phyloP scores from a whole-genome alignment of 2,113 vertebrate species.

The Vanacampus margaritifer region DNA sequence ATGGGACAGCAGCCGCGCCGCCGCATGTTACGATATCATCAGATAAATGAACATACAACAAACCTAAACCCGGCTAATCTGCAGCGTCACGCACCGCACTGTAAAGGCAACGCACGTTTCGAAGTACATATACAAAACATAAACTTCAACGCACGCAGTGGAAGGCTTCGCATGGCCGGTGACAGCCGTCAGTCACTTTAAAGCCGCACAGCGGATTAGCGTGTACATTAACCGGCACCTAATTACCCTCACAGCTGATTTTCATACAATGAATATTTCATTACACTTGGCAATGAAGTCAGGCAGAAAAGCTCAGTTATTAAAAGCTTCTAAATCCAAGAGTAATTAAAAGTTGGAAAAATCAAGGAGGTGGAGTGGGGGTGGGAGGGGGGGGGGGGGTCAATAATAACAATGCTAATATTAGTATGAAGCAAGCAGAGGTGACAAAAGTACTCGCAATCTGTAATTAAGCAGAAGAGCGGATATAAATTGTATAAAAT shows the following conservation, averaged over 20 bases:
- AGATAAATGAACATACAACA: slow-evolving; percentile 34
- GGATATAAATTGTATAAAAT: no score
- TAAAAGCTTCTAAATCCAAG: slow-evolving; percentile 26
- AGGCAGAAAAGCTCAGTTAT: slow-evolving; percentile 33
- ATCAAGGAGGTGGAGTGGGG: slow-evolving; percentile 2
- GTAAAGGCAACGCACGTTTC: slow-evolving; percentile 11
- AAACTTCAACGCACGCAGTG: neutral
- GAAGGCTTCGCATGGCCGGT: neutral
- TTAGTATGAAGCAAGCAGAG: neutral
- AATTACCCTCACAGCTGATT: slow-evolving; percentile 50
- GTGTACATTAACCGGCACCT: slow-evolving; percentile 39
- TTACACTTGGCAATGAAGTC: slow-evolving; percentile 47
- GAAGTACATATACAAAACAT: slow-evolving; percentile 9
- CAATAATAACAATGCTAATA: slow-evolving; percentile 14
- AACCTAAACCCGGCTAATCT: slow-evolving; percentile 35
- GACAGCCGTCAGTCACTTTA: slow-evolving; percentile 56
- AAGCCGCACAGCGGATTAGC: slow-evolving; percentile 40
- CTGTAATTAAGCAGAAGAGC: neutral
- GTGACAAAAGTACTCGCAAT: neutral
- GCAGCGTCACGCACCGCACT: slow-evolving; percentile 27
- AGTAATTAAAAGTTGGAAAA: slow-evolving; percentile 42
- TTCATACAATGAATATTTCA: slow-evolving; percentile 67
- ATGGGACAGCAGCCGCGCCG: slow-evolving; percentile 25
- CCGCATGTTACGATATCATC: slow-evolving; percentile 27
- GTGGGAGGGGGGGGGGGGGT: neutral